Evolutionary conservation across 2,888 invertebrate genomes (phyloP), one percentile per base, ranked within the genome.

Genomic region (Mellilla xanthometata): DNA sequence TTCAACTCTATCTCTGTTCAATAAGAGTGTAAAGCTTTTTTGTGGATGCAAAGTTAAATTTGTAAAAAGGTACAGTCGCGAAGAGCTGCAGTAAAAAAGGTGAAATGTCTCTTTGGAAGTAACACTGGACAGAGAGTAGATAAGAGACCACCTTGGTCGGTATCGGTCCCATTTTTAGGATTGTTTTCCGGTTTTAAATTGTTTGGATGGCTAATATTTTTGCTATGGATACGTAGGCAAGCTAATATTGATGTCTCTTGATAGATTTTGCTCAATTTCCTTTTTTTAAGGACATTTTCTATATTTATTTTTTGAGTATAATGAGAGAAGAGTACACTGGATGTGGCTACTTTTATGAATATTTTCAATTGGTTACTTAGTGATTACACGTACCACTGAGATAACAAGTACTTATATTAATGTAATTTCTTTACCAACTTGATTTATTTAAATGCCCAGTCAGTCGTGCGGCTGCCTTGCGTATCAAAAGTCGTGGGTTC

Each of bases 61-160:
- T 46, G 72, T 73, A 42, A 56, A 58, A 52, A 60, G 63, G 72
- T 78, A 63, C 75, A 86, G 84, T 89, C 81, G 88, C 88, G 79
- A 88, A 88, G 87, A 87, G 80, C 76, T 60, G 84, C 69, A 84
- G 85, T 88, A 88, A 89, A 89, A 88, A 89, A 86, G 85, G 82
- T 88, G 85, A 89, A 88, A 87, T 85, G 87, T 84, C 86, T 86
- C 75, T 82, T 81, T 83, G 76, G 83, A 82, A 81, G 81, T 83
- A 84, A 76, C 74, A 70, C 70, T 73, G 76, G 84, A 84, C 81
- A 74, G 69, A 66, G 65, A 64, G 68, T 59, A 76, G 89, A 89
- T 89, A 88, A 89, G 84, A 62, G 89, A 89, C 89, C 89, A 88
- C 89, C 89, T 58, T 70, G 63, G 83, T 78, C 72, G 79, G 72